These are phyloP conservation scores for Sisyra nigra DNA, from an alignment of 2,888 invertebrate species.

Conservation along the genomic window DNA sequence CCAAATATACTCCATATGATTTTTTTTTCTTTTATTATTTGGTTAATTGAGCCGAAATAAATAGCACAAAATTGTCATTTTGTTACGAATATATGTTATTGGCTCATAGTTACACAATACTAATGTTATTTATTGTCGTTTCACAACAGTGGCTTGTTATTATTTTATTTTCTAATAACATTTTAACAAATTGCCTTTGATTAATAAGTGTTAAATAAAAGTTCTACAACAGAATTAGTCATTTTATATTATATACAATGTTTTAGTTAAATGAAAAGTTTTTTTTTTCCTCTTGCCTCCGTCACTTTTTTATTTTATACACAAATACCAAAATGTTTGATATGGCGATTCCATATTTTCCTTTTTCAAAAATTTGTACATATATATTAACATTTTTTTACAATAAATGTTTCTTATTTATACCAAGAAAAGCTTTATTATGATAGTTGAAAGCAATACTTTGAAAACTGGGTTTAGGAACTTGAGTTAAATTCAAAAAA, in stretches of 20 bases:
- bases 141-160: slow-evolving; percentile 26
- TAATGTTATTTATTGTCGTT: slow-evolving; percentile 28
- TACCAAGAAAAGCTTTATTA: not conserved
- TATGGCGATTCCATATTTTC: slow-evolving; percentile 13
- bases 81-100: too few species aligned
- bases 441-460: not conserved
- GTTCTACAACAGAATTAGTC: too few species aligned
- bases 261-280: too few species aligned
- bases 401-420: slow-evolving; percentile 15
- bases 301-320: not conserved
- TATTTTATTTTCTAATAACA: slow-evolving; percentile 2
- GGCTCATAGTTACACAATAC: not conserved
- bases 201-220: too few species aligned
- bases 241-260: too few species aligned
- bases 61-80: too few species aligned
- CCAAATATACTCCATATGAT: too few species aligned
- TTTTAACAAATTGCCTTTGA: too few species aligned
- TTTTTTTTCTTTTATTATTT: too few species aligned
- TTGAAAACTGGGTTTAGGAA: not conserved
- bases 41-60: too few species aligned
- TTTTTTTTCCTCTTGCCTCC: not conserved
- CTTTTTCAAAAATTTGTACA: slow-evolving; percentile 9
- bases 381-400: slow-evolving; percentile 13
- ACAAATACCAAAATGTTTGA: slow-evolving; percentile 8
- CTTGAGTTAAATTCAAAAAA: not conserved